Evolutionary conservation across 2,888 invertebrate genomes (phyloP), one percentile per base, ranked within the genome.

Genomic region (Drosophila sordidula): DNA sequence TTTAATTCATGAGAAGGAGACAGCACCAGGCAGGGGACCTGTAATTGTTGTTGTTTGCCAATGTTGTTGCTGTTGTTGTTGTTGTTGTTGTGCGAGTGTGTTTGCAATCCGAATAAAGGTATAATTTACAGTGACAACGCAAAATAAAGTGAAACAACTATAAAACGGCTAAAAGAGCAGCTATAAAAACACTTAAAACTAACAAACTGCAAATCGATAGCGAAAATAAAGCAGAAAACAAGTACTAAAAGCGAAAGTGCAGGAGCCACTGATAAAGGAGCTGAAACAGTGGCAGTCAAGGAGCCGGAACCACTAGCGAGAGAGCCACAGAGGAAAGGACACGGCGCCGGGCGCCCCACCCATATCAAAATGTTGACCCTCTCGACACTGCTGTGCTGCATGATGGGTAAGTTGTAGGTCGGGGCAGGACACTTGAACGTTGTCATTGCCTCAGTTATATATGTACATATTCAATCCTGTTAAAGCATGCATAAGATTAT

Each of bases 341-440:
- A 61, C 54, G 78, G 66, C 49, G 61, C 52, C 56, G 46, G 55
- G 58, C 56, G 58, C 52, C 55, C 36, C 36, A n/a, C 26, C 44
- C 41, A 56, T 78, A 78, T 83, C 91, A 90, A 85, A 83, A 91
- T 91, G 91, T 89, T 91, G 86, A 90, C 91, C 78, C 89, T 91
- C 81, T 80, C 91, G 74, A 89, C 90, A 85, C 75, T 91, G 73
- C 87, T 91, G 64, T 91, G 92, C 87, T 91, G 91, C 79, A 90
- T 91, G 90, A 91, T 91, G 90, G 91, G 91, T 91, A 86, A 91
- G 91, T 91, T 78, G 34, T 14, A 61, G 41, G 38, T n/a, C 54
- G 8, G 29, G 26, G 16, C 39, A 59, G 34, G 52, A 26, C 68
- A 73, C 54, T 63, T 73, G 69, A 46, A 51, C 63, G 6, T 39